Evolutionary conservation across 2,797 vertebrate species (phyloP), one percentile per base, ranked within the genome.

Genomic region (Amblyopsis hoosieri): DNA sequence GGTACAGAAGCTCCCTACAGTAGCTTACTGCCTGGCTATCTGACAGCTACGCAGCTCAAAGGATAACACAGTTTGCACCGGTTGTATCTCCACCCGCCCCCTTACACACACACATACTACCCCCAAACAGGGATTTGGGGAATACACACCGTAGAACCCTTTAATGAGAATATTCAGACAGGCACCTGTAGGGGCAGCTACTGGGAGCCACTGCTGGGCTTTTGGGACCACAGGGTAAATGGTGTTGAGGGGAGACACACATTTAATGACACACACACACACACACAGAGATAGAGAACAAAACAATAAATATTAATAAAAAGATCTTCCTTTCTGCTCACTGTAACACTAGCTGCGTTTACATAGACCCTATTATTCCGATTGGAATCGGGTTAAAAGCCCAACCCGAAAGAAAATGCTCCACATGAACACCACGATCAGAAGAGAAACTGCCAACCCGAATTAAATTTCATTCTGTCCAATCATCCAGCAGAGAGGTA

Each of bases 91-190:
- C 42, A 29, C 23, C 23, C 23, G 23, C 54, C 49, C 5, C 33
- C 33, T 6, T 3, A 6, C 37, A 42, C 37, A 42, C 37, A 9
- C 37, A 42, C 8, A 42, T 42, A 42, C 37, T 10, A 48, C n/a
- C 47, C 54, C 53, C 56, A 63, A 54, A 23, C 53, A 13, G 72
- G 63, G 68, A 76, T 67, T 63, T 58, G 65, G 76, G 73, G 64
- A 74, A 67, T 23, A 15, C 58, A 63, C 67, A 68, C 69, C 71
- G 69, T 58, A 2, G 2, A 75, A 56, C 42, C 66, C 64, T 80
- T 78, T 79, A 72, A 82, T 82, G 73, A 66, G 65, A 77, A 76
- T 68, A 69, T 76, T 70, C 66, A 74, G 78, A 82, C 75, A 69
- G 70, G 62, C 71, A 75, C 67, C 79, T 72, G 66, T 64, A 66